These are phyloP conservation scores for Pipistrellus kuhlii DNA, from an alignment of 2,797 vertebrate genomes.

Conservation along the genomic window DNA sequence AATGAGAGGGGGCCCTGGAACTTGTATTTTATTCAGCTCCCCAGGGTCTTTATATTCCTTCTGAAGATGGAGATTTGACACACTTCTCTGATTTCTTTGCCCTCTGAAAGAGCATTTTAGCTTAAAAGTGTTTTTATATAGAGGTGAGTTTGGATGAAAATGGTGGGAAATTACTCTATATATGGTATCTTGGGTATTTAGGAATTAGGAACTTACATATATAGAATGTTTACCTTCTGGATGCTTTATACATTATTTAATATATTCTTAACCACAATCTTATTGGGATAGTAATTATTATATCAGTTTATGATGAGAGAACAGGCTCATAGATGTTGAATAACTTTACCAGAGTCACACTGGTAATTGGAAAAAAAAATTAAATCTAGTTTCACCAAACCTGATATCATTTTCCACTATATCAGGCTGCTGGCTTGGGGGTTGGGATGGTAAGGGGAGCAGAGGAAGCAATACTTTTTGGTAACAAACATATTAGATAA, in stretches of 20 bases:
- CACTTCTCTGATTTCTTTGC: neutral
- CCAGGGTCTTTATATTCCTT: neutral
- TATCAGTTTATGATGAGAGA: constrained; percentile 22
- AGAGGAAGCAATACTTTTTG: neutral
- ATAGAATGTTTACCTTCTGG: neutral
- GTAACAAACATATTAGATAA: neutral
- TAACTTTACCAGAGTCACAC: neutral
- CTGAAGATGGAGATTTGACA: neutral
- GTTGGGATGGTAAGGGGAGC: neutral
- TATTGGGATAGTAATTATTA: neutral
- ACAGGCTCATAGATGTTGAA: neutral
- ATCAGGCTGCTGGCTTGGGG: neutral
- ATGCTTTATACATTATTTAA: neutral
- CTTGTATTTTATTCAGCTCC: neutral
- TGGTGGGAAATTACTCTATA: neutral
- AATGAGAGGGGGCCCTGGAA: neutral
- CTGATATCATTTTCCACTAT: neutral
- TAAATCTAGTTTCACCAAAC: neutral
- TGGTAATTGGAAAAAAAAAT: neutral
- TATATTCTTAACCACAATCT: neutral
- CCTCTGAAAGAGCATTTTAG: neutral
- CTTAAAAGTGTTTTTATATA: constrained; percentile 6
- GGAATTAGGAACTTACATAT: neutral
- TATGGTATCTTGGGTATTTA: neutral
- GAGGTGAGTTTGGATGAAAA: constrained; percentile 15